Evolutionary conservation across 2,888 invertebrate species (phyloP).

Genomic region (Tenthredo mesomela): DNA sequence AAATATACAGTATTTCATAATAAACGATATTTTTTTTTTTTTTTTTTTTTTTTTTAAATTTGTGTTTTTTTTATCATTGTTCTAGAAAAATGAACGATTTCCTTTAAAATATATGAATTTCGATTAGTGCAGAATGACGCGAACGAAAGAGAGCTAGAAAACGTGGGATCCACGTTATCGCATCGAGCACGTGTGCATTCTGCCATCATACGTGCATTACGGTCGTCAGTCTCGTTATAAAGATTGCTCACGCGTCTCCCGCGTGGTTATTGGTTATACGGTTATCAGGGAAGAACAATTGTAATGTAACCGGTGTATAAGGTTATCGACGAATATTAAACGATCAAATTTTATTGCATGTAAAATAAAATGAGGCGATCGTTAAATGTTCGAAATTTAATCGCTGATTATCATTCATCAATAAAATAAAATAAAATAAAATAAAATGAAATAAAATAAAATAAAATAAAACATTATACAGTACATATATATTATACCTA

Average conservation of each 20-base stretch:
- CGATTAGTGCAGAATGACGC: background rate
- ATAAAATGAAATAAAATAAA: background rate
- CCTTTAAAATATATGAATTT: background rate
- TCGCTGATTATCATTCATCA: background rate
- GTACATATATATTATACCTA: background rate
- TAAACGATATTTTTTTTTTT: too few species aligned
- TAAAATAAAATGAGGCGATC: background rate
- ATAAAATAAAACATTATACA: background rate
- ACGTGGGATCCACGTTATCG: slow-evolving; percentile 20
- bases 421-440: background rate
- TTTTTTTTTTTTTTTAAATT: too few species aligned
- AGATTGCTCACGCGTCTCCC: slow-evolving; percentile 21
- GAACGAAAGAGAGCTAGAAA: background rate
- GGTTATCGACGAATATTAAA: background rate
- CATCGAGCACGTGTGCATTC: background rate
- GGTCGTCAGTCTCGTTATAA: slow-evolving; percentile 1
- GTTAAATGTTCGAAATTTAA: background rate
- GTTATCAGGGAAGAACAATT: background rate
- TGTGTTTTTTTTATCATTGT: too few species aligned
- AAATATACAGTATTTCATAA: too few species aligned
- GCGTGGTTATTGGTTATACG: slow-evolving; percentile 40
- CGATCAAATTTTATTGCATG: background rate
- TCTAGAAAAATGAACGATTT: too few species aligned
- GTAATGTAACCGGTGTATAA: background rate
- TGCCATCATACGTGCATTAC: background rate